These are phyloP conservation scores for Pristionchus japonicus DNA, from an alignment of 2,888 invertebrate species.

Conservation along the genomic window DNA sequence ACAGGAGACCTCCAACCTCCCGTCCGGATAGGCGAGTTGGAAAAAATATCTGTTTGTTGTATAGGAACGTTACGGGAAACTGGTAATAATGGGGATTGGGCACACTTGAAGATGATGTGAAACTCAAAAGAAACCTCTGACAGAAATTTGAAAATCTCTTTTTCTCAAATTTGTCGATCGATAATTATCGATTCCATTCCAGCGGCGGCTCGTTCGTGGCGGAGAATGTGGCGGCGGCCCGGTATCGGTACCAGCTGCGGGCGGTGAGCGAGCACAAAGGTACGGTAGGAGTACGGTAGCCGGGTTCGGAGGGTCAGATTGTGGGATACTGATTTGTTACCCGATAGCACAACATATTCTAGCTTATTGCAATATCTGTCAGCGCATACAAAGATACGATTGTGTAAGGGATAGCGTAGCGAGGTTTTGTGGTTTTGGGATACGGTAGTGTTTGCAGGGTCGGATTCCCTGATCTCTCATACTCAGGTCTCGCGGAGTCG, in stretches of 20 bases:
- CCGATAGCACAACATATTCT: too few relatives aligned
- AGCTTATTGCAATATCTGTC: too few relatives aligned
- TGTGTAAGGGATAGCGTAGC: too few relatives aligned
- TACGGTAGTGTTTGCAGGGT: not conserved
- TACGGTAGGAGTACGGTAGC: not conserved
- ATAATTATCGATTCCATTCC: conserved; percentile 46
- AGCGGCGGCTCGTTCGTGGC: conserved; percentile 64
- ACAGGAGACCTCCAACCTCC: too few relatives aligned
- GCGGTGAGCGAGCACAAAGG: conserved; percentile 93
- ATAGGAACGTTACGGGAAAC: too few relatives aligned
- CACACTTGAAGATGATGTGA: too few relatives aligned
- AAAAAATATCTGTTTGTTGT: too few relatives aligned
- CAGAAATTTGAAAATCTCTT: not conserved
- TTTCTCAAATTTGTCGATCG: not conserved
- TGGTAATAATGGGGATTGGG: too few relatives aligned
- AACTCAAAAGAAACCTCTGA: not conserved
- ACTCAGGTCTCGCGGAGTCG: conserved; percentile 88
- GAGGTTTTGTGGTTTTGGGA: too few relatives aligned
- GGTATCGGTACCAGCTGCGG: conserved; percentile 83
- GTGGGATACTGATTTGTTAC: too few relatives aligned
- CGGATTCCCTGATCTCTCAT: conserved; percentile 79
- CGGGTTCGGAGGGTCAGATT: not conserved
- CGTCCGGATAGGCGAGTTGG: too few relatives aligned
- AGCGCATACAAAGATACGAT: too few relatives aligned
- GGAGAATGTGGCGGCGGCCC: conserved; percentile 54